These are phyloP conservation scores for Diorhabda carinulata DNA, from an alignment of 1,140 invertebrate species.

Conservation along the genomic window DNA sequence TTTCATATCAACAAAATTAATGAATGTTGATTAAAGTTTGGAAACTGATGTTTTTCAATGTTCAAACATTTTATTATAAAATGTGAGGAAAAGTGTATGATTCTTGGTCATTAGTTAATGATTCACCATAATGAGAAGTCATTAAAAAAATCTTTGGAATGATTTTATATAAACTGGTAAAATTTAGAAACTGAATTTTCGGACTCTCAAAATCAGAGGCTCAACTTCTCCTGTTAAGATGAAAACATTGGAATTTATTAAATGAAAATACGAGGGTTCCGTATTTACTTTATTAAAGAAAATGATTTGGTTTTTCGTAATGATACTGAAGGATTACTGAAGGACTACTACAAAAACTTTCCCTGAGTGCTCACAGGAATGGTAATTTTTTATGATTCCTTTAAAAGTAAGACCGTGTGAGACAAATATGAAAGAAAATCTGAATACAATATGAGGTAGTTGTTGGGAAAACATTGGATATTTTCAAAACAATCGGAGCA, in stretches of 20 bases:
- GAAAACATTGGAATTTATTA: slow-evolving; percentile 12
- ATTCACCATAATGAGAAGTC: too few species aligned
- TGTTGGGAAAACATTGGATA: slow-evolving; percentile 21
- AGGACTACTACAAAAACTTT: background rate
- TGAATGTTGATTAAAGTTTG: too few species aligned
- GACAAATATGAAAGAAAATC: slow-evolving; percentile 14
- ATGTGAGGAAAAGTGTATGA: too few species aligned
- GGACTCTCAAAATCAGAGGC: background rate
- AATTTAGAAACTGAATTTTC: too few species aligned
- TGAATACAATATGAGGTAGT: slow-evolving; percentile 15
- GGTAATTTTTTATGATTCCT: slow-evolving; percentile 17
- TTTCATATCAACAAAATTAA: too few species aligned
- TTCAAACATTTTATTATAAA: too few species aligned
- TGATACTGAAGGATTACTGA: slow-evolving; percentile 10
- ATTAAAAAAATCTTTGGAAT: too few species aligned
- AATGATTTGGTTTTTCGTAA: slow-evolving; percentile 15
- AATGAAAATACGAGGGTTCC: background rate
- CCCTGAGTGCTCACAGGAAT: background rate
- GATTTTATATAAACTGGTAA: too few species aligned
- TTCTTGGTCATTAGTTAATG: too few species aligned
- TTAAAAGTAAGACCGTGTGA: slow-evolving; percentile 15
- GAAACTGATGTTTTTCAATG: too few species aligned
- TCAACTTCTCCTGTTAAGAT: slow-evolving; percentile 7
- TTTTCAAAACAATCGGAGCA: slow-evolving; percentile 33
- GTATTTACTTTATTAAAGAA: slow-evolving; percentile 10